These are phyloP conservation scores for Numida meleagris DNA, from an alignment of 2,113 vertebrate genomes.

Conservation along the genomic window DNA sequence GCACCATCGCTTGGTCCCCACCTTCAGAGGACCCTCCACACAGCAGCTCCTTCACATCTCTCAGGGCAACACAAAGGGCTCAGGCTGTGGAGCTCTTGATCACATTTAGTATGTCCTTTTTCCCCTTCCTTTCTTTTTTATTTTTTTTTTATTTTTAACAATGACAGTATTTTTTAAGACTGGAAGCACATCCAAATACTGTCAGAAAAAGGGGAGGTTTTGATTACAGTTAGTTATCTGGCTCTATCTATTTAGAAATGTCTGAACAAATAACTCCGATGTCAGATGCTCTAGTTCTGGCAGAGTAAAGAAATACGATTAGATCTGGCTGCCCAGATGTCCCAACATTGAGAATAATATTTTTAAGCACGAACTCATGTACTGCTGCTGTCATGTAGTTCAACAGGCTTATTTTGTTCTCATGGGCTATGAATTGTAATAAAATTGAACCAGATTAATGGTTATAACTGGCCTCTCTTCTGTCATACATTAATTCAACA, in stretches of 20 bases:
- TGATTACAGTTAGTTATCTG: slow-evolving; percentile 53
- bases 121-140: neutral
- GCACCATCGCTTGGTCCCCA: neutral
- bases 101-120: neutral
- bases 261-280: slow-evolving; percentile 45
- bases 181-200: neutral
- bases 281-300: slow-evolving; percentile 54
- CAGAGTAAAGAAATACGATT: slow-evolving; percentile 60
- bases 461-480: slow-evolving; percentile 5
- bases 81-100: neutral
- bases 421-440: slow-evolving; percentile 44
- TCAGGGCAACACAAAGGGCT: neutral
- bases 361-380: slow-evolving; percentile 68
- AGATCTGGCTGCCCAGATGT: slow-evolving; percentile 68
- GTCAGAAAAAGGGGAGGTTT: slow-evolving; percentile 61
- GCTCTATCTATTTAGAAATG: slow-evolving; percentile 50
- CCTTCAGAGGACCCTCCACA: neutral
- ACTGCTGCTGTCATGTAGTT: slow-evolving; percentile 60
- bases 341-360: slow-evolving; percentile 43
- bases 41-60: neutral
- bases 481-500: slow-evolving; percentile 20
- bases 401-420: slow-evolving; percentile 50
- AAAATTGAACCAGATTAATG: slow-evolving; percentile 61
- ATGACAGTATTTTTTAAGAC: neutral
- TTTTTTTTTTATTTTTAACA: neutral